These are phyloP conservation scores for Cochlearius cochlearius DNA, from an alignment of 2,113 vertebrate species.

Conservation along the genomic window DNA sequence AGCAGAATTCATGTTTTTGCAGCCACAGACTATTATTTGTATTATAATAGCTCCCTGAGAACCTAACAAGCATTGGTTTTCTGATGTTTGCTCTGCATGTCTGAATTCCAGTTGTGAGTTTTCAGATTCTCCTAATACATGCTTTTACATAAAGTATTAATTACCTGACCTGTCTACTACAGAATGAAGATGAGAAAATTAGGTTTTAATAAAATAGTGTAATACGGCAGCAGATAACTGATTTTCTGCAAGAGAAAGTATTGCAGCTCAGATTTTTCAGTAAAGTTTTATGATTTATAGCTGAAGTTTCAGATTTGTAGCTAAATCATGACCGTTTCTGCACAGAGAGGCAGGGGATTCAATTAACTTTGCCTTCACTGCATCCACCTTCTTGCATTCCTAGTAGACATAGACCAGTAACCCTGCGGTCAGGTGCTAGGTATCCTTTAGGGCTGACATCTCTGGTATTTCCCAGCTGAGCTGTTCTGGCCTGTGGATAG, in stretches of 20 bases:
- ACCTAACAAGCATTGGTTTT: neutral
- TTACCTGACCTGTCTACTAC: neutral
- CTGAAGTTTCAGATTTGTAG: neutral
- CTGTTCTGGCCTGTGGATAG: neutral
- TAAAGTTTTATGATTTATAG: neutral
- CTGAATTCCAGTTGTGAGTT: neutral
- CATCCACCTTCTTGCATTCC: neutral
- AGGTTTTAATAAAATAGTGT: neutral
- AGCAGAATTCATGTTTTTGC: neutral
- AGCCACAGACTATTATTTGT: neutral
- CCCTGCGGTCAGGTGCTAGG: neutral
- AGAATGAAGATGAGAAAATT: neutral
- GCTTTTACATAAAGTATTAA: neutral
- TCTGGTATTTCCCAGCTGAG: neutral
- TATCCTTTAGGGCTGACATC: neutral
- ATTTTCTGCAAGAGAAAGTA: neutral
- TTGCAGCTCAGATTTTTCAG: neutral
- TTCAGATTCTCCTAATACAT: neutral
- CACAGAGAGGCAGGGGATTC: neutral
- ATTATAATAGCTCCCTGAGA: neutral
- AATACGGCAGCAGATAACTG: neutral
- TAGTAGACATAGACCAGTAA: neutral
- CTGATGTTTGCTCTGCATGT: neutral
- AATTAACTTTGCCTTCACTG: neutral
- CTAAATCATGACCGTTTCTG: neutral